Conservation (phyloP, 2,113 vertebrate genomes). For the Rallus limicola region DNA sequence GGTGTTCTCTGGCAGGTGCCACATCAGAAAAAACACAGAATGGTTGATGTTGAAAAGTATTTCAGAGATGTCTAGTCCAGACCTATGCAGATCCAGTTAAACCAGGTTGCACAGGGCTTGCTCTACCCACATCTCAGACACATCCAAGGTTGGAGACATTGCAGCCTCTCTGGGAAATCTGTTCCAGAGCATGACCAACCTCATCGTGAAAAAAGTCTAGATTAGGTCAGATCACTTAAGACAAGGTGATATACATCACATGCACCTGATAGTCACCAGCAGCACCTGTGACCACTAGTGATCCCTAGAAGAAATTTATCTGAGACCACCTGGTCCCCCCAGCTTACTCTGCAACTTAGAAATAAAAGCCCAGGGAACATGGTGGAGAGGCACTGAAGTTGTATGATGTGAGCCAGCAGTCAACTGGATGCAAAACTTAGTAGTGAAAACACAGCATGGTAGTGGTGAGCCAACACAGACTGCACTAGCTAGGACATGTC, state of each 20-base stretch:
- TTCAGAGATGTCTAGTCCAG: background rate
- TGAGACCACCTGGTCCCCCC: background rate
- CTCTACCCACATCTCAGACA: background rate
- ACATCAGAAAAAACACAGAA: background rate
- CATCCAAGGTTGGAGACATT: background rate
- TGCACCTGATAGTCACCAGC: background rate
- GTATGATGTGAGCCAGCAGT: background rate
- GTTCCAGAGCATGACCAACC: background rate
- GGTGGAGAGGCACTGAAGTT: background rate
- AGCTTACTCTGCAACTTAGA: background rate
- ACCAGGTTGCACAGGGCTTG: background rate
- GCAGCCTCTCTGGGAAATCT: background rate
- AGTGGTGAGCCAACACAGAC: background rate
- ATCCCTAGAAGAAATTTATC: background rate
- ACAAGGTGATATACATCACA: background rate
- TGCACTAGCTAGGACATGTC: background rate
- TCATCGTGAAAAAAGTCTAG: background rate
- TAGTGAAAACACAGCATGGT: background rate
- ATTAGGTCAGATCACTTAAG: background rate
- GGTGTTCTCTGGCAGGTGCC: background rate
- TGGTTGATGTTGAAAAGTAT: background rate
- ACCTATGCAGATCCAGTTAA: background rate
- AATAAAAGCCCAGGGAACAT: background rate
- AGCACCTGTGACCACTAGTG: background rate
- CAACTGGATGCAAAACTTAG: background rate